phyloP scores from a whole-genome alignment of 1,140 invertebrate species.

The Nixonia krombeini region DNA sequence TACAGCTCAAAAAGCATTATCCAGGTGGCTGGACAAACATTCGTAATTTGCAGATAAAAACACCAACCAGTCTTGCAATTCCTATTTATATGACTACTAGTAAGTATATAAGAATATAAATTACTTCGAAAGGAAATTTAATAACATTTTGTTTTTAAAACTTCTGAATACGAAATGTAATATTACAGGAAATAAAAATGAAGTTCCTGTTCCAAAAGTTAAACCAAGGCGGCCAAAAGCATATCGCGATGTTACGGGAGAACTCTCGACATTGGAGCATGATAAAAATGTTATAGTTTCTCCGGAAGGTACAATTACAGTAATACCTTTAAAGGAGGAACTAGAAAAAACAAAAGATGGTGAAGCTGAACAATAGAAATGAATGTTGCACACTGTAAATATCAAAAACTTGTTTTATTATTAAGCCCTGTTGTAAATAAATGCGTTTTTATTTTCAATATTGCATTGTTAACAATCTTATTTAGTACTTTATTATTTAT shows the following conservation, averaged over 20 bases:
- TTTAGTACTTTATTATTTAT: too few species aligned
- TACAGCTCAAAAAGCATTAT: slow-evolving; percentile 72
- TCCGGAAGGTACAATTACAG: slow-evolving; percentile 72
- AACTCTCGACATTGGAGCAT: slow-evolving; percentile 72
- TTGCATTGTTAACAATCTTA: slow-evolving; percentile 18
- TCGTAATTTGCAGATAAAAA: slow-evolving; percentile 74
- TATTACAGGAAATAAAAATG: slow-evolving; percentile 68
- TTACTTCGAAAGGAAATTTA: too few species aligned
- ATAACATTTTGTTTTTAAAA: too few species aligned
- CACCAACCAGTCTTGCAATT: slow-evolving; percentile 70
- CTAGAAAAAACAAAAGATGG: slow-evolving; percentile 20
- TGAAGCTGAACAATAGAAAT: slow-evolving; percentile 6
- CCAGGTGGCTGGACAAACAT: slow-evolving; percentile 78
- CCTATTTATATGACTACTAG: slow-evolving; percentile 77
- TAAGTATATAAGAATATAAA: too few species aligned
- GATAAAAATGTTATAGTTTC: slow-evolving; percentile 69
- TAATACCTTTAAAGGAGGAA: slow-evolving; percentile 46
- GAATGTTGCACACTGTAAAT: slow-evolving; percentile 1
- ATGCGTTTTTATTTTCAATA: slow-evolving; percentile 20
- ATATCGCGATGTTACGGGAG: slow-evolving; percentile 71
- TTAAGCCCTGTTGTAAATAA: slow-evolving; percentile 29
- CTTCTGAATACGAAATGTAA: too few species aligned
- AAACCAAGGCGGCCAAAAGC: slow-evolving; percentile 72
- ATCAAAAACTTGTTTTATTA: slow-evolving; percentile 4
- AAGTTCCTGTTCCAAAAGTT: slow-evolving; percentile 57